Conservation (phyloP, 2,888 invertebrate species). For the Oscheius sp. region DNA sequence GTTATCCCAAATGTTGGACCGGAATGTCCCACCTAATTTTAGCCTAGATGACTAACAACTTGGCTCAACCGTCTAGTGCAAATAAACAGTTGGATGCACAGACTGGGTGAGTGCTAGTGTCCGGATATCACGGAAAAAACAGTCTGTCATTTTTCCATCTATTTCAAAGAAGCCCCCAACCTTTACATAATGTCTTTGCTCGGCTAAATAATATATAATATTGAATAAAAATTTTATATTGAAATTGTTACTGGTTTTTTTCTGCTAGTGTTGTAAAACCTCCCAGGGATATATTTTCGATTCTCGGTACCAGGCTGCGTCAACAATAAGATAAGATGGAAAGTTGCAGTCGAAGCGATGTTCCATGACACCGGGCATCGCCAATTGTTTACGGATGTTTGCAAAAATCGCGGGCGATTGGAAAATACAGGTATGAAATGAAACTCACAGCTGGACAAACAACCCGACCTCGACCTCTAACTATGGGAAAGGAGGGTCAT, state of each 20-base stretch:
- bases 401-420: neutral
- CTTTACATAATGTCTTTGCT: too few relatives aligned
- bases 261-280: conserved; percentile 1
- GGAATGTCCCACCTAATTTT: conserved; percentile 26
- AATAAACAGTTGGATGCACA: conserved; percentile 26
- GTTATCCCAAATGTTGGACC: conserved; percentile 9
- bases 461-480: neutral
- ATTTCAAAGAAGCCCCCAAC: too few relatives aligned
- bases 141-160: too few relatives aligned
- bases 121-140: conserved; percentile 19
- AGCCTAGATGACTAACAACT: conserved; percentile 29
- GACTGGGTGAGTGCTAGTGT: conserved; percentile 11
- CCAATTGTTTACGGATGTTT: conserved; percentile 27
- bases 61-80: conserved; percentile 20
- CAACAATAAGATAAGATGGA: conserved; percentile 15
- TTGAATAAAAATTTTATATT: neutral
- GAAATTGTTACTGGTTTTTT: neutral
- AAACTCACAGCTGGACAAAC: conserved; percentile 21
- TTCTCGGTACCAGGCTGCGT: conserved; percentile 11
- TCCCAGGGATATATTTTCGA: neutral
- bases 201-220: too few relatives aligned
- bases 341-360: conserved; percentile 13
- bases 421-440: conserved; percentile 21
- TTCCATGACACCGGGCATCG: neutral
- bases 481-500: too few relatives aligned